Percentiles rank a stretch among this genome's conserved stretches.
These are phyloP conservation scores for Drosophila leonis DNA, from an alignment of 2,888 invertebrate genomes.

Conservation along the genomic window DNA sequence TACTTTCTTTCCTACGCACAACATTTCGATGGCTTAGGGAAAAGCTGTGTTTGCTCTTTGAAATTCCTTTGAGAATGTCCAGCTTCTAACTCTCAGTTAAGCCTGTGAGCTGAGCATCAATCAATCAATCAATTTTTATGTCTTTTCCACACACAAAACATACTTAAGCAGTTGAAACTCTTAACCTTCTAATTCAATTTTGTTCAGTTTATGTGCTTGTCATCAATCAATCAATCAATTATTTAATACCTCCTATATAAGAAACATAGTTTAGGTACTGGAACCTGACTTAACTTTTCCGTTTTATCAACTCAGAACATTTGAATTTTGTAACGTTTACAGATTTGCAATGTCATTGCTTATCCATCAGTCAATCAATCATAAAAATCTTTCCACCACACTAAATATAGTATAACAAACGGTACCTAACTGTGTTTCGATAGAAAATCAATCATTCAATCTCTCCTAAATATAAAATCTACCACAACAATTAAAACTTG, in stretches of 20 bases:
- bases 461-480: background rate
- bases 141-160: too few species aligned
- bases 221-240: background rate
- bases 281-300: background rate
- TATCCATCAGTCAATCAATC: background rate
- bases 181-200: background rate
- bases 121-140: background rate
- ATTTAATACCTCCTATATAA: background rate
- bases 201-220: background rate
- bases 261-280: background rate
- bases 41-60: background rate
- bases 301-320: background rate
- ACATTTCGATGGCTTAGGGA: too few species aligned
- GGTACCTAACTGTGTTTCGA: background rate
- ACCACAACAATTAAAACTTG: too few species aligned
- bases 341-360: background rate
- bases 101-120: background rate
- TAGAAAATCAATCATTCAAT: background rate
- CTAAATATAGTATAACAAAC: background rate
- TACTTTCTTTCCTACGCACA: conserved; percentile 33
- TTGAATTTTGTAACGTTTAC: background rate
- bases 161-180: background rate
- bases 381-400: background rate
- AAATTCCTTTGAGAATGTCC: background rate
- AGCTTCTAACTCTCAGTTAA: background rate